Conservation (phyloP, 2,113 vertebrate species). For the Psittacara wagleri region DNA sequence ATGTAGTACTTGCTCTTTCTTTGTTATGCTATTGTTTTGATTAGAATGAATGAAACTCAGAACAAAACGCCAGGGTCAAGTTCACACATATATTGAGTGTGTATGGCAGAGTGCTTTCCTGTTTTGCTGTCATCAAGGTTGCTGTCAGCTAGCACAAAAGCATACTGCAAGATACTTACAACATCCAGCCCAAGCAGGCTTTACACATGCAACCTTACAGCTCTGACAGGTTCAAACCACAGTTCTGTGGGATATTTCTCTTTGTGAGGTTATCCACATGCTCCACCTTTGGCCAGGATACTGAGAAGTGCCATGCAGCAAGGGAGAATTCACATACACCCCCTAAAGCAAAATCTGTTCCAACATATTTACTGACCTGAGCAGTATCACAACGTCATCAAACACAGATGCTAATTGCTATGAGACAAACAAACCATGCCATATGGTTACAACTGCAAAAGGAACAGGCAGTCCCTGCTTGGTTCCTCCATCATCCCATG, state of each 20-base stretch:
- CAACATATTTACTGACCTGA: neutral
- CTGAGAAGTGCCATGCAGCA: neutral
- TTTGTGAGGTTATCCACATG: rapidly evolving
- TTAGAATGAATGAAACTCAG: neutral
- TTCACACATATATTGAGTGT: neutral
- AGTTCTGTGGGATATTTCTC: neutral
- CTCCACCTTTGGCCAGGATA: neutral
- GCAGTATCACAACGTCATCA: neutral
- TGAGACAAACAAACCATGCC: neutral
- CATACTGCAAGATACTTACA: neutral
- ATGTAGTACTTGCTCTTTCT: neutral
- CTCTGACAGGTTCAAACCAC: neutral
- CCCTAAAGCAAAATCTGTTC: neutral
- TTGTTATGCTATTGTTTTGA: neutral
- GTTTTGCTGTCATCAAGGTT: neutral
- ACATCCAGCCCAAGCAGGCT: neutral
- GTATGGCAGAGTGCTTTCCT: neutral
- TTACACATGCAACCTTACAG: neutral
- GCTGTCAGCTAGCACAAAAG: neutral
- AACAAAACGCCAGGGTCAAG: neutral
- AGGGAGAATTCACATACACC: neutral
- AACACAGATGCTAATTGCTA: neutral
- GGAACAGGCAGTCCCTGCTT: neutral
- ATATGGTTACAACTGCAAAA: neutral
- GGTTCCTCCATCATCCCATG: neutral